Conservation (phyloP, 2,888 invertebrate genomes). For the Camptogramma bilineatum region DNA sequence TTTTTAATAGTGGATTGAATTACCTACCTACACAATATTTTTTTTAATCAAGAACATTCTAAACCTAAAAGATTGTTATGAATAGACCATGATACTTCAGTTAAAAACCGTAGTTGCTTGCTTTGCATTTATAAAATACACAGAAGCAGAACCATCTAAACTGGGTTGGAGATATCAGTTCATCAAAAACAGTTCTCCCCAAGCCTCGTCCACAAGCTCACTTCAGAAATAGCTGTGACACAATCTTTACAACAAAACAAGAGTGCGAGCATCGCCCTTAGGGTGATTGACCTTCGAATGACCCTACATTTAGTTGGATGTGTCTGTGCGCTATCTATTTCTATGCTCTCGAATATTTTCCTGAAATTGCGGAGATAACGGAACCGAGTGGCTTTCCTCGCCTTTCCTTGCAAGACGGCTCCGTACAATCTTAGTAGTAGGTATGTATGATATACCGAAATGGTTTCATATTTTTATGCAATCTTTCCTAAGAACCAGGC, state of each 20-base stretch:
- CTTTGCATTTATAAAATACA: no score
- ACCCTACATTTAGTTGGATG: conserved; percentile 58
- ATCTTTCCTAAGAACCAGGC: no score
- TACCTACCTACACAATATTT: no score
- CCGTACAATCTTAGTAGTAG: background rate
- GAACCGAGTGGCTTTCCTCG: conserved; percentile 8
- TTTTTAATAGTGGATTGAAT: no score
- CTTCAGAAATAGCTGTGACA: conserved; percentile 42
- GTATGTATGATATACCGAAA: no score
- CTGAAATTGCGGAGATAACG: conserved; percentile 34
- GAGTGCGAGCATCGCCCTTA: conserved; percentile 60
- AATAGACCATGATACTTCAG: no score
- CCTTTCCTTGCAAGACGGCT: background rate
- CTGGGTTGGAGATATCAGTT: background rate
- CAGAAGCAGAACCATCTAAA: no score
- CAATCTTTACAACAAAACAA: conserved; percentile 56
- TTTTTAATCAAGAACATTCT: no score
- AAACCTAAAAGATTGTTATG: no score
- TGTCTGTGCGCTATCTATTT: conserved; percentile 44
- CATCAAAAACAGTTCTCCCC: conserved; percentile 9
- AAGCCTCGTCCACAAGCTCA: conserved; percentile 27
- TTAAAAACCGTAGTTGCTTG: no score
- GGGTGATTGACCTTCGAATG: conserved; percentile 68
- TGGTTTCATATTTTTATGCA: no score
- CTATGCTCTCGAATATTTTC: conserved; percentile 33